Base-by-base conservation (phyloP, 2,888 invertebrate species). In the Eremobia ochroleuca region DNA sequence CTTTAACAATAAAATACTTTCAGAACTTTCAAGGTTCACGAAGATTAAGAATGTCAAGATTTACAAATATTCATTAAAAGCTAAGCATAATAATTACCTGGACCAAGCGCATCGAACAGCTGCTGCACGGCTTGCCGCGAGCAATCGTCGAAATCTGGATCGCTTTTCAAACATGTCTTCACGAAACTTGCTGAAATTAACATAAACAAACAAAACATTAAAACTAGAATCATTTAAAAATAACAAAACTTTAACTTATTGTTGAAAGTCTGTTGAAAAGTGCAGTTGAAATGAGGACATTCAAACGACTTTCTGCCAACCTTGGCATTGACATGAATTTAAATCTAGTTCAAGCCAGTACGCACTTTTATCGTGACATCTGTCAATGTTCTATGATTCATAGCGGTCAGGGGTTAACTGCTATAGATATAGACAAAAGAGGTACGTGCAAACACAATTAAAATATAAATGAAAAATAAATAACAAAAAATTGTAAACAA, bases 121-220 rank as follows among this genome's bases (percentile, higher is more conserved):
- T 96, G 96, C 92, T 98, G 98, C 5, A 98, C 98, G 55, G 98
- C 97, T 77, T 96, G 93, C 18, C 97, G 97, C 4, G 98, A 98
- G 90, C 98, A 98, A 83, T 97, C 97, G 67, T 97, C 96, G 89
- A 98, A 98, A 79, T 97, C 96, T 64, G 97, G 97, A 88, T 97
- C 97, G 85, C 97, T 97, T 90, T 97, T 97, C 81, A 95, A 94
- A 92, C 98, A 98, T 89, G 98, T 97, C 89, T 97, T 97, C 86
- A 98, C 97, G 93, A 97, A 98, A 92, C 97, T 97, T 81, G 98
- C 98, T 98, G 95, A 59, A 91, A 97, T 97, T 87, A 97, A 97
- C 87, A 78, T 25, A 83, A 79, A 73, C n/a, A 64, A 37, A 72
- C 1, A 69, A 40, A 49, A 28, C 4, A 70, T 84, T 69, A 79